Percentiles rank a stretch among this genome's conserved stretches.
phyloP scores from a whole-genome alignment of 92 coral and sea anemone genomes.

The Phenganax stokvisi region DNA sequence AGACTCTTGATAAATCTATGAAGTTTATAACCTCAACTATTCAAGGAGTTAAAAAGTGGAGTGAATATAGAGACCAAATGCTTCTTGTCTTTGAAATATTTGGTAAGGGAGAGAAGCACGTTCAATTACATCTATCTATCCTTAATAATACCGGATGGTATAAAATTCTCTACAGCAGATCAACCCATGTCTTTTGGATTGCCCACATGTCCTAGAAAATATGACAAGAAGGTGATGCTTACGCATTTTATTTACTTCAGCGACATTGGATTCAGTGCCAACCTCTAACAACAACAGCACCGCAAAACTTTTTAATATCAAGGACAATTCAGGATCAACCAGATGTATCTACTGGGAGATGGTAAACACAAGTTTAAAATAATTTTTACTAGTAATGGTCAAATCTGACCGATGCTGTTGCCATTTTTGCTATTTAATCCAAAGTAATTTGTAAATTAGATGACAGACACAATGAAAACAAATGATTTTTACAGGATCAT shows the following conservation, averaged over 20 bases:
- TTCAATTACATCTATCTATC: not conserved
- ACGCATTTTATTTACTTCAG: slow-evolving; percentile 38
- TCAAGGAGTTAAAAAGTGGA: slow-evolving; percentile 64
- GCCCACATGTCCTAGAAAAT: not conserved
- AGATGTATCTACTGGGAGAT: slow-evolving; percentile 99
- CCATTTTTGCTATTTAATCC: no score
- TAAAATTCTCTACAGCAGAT: no score
- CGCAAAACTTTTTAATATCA: slow-evolving; percentile 66
- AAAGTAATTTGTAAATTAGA: not conserved
- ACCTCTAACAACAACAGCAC: slow-evolving; percentile 68
- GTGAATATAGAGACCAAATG: slow-evolving; percentile 61
- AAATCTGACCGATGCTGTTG: no score
- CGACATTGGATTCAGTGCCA: slow-evolving; percentile 81
- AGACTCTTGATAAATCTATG: slow-evolving; percentile 59
- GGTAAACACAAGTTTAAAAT: slow-evolving; percentile 50
- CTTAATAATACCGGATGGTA: not conserved
- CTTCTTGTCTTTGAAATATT: slow-evolving; percentile 65
- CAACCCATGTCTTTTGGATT: no score
- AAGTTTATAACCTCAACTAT: slow-evolving; percentile 68
- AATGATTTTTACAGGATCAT: slow-evolving; percentile 58
- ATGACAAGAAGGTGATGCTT: not conserved
- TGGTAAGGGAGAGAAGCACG: slow-evolving; percentile 51
- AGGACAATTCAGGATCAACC: slow-evolving; percentile 66
- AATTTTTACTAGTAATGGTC: not conserved
- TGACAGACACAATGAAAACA: not conserved